A percentile compares a stretch with the other conserved stretches of the same genome.
These are phyloP conservation scores for Dermolepida albohirtum DNA, from an alignment of 2,888 invertebrate genomes.

Conservation along the genomic window DNA sequence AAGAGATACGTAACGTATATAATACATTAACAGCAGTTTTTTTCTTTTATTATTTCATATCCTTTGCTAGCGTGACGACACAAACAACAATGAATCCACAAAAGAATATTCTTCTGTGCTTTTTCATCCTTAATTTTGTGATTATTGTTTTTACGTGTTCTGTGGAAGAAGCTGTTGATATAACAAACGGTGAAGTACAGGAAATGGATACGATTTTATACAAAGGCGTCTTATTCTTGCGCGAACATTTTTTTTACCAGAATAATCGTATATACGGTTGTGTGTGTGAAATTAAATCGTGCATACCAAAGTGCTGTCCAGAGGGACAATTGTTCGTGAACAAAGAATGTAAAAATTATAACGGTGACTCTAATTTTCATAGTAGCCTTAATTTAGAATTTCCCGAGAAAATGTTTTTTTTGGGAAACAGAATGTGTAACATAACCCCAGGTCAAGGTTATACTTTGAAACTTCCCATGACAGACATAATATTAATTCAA, in stretches of 20 bases:
- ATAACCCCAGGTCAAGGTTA: not conserved
- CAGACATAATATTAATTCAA: conserved; percentile 5
- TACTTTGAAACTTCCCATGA: not conserved
- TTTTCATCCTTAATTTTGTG: no score
- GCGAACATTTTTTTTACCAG: conserved; percentile 41
- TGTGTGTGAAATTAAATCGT: conserved; percentile 47
- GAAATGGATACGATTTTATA: not conserved
- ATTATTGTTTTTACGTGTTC: not conserved
- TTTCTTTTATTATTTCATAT: no score
- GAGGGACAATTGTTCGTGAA: conserved; percentile 36
- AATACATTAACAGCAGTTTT: no score
- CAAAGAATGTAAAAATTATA: conserved; percentile 14
- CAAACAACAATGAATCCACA: no score
- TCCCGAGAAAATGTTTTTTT: not conserved
- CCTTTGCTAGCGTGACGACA: no score
- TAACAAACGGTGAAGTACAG: conserved; percentile 4
- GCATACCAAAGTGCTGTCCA: conserved; percentile 47
- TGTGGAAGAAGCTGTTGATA: conserved; percentile 8
- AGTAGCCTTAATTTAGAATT: not conserved
- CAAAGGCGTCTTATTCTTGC: conserved; percentile 35
- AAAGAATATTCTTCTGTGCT: no score
- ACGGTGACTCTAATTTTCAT: not conserved
- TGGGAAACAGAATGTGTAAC: conserved; percentile 2
- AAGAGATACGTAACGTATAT: no score
- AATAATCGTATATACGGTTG: conserved; percentile 45